A percentile compares a stretch with the other conserved stretches of the same genome.
phyloP scores from a whole-genome alignment of 2,113 vertebrate species.

The Odocoileus hemionus region DNA sequence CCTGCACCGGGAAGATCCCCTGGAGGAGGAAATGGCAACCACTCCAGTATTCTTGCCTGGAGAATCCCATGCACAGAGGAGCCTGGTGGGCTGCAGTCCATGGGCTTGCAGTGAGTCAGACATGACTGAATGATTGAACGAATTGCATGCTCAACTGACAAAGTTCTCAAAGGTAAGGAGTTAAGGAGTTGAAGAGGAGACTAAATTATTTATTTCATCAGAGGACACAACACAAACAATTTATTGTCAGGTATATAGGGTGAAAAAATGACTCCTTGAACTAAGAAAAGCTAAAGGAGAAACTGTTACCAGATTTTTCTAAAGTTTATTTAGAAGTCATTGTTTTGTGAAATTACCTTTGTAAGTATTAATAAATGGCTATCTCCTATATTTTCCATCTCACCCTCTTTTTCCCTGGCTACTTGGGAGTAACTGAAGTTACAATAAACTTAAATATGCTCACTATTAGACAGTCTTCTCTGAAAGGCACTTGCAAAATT shows the following conservation, averaged over 20 bases:
- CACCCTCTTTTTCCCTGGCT: background rate
- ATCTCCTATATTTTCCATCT: background rate
- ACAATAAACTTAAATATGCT: background rate
- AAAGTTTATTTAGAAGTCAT: background rate
- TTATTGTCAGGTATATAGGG: background rate
- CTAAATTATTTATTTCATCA: background rate
- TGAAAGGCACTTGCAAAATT: conserved; percentile 28
- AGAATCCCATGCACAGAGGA: background rate
- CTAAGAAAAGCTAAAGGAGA: background rate
- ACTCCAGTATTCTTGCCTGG: background rate
- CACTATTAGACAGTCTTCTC: background rate
- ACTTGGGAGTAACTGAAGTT: background rate
- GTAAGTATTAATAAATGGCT: background rate
- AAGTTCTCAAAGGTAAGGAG: background rate
- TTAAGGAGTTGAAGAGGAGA: background rate
- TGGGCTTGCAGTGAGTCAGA: background rate
- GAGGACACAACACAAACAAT: background rate
- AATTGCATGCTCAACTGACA: background rate
- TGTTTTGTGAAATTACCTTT: background rate
- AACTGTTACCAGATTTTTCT: background rate
- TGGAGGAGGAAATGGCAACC: background rate
- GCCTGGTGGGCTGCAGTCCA: background rate
- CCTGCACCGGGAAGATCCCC: fast-evolving
- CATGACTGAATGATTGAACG: fast-evolving
- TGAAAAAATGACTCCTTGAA: background rate